Evolutionary conservation across 2,797 vertebrate species (phyloP).

Genomic region (Nannoperca australis): DNA sequence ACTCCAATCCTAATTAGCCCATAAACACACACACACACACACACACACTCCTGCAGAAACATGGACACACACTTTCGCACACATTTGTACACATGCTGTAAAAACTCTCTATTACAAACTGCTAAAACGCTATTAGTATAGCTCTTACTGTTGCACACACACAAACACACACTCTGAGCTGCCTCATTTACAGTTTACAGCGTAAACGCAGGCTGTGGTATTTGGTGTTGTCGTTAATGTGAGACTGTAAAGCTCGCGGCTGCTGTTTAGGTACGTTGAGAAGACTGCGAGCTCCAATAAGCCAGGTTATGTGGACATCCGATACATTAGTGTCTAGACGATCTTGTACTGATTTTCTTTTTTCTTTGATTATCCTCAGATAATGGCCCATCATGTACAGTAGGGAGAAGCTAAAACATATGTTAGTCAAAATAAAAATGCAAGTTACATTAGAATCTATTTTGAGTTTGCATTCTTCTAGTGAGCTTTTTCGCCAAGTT

Average conservation of each 20-base stretch:
- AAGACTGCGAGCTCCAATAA: slow-evolving; percentile 71
- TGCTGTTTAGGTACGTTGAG: slow-evolving; percentile 65
- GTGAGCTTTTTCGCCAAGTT: background rate
- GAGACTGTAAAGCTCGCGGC: slow-evolving; percentile 72
- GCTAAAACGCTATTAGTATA: slow-evolving; percentile 61
- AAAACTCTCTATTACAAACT: slow-evolving; percentile 63
- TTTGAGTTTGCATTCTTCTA: background rate
- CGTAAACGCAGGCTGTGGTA: slow-evolving; percentile 68
- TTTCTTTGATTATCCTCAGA: slow-evolving; percentile 27
- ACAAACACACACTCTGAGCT: slow-evolving; percentile 31
- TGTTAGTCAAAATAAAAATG: background rate
- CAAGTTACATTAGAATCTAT: background rate
- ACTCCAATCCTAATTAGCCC: slow-evolving; percentile 80
- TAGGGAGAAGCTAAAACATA: background rate
- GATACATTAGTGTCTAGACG: slow-evolving; percentile 77
- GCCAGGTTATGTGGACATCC: slow-evolving; percentile 73
- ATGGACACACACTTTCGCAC: slow-evolving; percentile 20
- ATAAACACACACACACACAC: slow-evolving; percentile 79
- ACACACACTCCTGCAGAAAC: slow-evolving; percentile 9
- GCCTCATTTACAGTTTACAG: slow-evolving; percentile 78
- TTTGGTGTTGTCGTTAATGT: slow-evolving; percentile 72
- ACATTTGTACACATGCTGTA: slow-evolving; percentile 46
- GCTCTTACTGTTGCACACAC: slow-evolving; percentile 41
- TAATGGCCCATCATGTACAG: background rate
- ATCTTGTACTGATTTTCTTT: slow-evolving; percentile 22